phyloP scores from a whole-genome alignment of 2,113 vertebrate genomes.

The Columbina picui region DNA sequence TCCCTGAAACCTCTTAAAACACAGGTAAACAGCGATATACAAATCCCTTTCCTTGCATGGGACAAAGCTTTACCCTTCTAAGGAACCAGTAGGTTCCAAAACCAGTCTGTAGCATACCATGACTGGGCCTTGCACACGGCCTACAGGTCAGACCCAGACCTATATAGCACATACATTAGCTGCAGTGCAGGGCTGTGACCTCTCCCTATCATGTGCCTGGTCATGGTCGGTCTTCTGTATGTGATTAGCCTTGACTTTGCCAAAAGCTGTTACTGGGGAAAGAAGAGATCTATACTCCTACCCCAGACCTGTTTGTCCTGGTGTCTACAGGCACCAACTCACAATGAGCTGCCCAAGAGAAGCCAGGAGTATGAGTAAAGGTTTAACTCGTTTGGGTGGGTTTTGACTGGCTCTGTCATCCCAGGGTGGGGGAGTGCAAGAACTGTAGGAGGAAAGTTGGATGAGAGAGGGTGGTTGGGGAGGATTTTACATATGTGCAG shows the following conservation, averaged over 20 bases:
- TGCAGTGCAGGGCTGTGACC: not conserved
- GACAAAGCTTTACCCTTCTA: not conserved
- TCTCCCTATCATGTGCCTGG: rapidly evolving
- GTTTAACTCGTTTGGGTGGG: not conserved
- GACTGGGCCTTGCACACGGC: not conserved
- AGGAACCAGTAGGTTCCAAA: not conserved
- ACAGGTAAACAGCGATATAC: not conserved
- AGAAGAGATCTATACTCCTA: not conserved
- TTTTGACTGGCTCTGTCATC: conserved; percentile 35
- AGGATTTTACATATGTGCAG: conserved; percentile 12
- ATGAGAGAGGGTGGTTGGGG: conserved; percentile 3
- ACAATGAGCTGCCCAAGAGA: not conserved
- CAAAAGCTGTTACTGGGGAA: not conserved
- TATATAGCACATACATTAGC: not conserved
- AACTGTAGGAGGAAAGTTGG: conserved; percentile 35
- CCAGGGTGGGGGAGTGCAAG: conserved; percentile 7
- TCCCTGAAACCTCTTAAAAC: not conserved
- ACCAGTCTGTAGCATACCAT: not conserved
- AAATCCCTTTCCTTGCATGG: not conserved
- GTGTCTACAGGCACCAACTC: not conserved
- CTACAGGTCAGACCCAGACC: not conserved
- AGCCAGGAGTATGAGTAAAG: not conserved
- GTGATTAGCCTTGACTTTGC: not conserved
- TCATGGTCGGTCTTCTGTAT: not conserved
- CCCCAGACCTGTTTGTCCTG: not conserved